Evolutionary conservation across 2,113 vertebrate genomes (phyloP), one percentile per base, ranked within the genome.

Genomic region (Cavia porcellus): DNA sequence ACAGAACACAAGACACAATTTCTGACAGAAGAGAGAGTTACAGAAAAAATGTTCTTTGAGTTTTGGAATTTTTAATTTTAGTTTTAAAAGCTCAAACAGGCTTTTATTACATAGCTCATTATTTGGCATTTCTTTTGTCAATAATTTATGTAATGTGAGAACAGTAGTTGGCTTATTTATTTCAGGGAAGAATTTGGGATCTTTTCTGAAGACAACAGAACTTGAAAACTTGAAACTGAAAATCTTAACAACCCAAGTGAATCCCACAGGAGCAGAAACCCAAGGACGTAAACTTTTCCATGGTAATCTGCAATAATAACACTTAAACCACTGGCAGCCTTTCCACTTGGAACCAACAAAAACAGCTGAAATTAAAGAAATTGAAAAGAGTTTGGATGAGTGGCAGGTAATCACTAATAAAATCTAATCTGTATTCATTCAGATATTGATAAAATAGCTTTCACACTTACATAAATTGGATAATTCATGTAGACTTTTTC

Each of bases 301-400:
- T 4, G 0, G 47, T 90, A 0, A 0, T 97, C 95, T 96, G 96
- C 97, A 95, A 96, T 81, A 96, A 86, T 82, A 92, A 96, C 42
- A 89, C 86, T 92, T 92, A 96, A 30, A 96, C 85, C 86, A 93
- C 68, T 98, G 94, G 83, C 0, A 0, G 61, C 42, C 97, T 98
- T 98, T 98, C 95, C 88, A 86, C 82, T 95, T 88, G 96, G 82
- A 92, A 87, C 50, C 94, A 96, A 95, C 95, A 98, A 97, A 97
- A 20, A 59, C 38, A 97, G 81, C 81, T 96, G 97, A 96, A 95
- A 97, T 95, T 92, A 97, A 97, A 96, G 92, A 98, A 97, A 97
- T 22, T 55, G 70, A 98, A 94, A 77, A 97, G 86, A 88, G 19
- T 24, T 80, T 5, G 45, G 1, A 30, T 82, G 35, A 25, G 5